phyloP scores from a whole-genome alignment of 2,888 invertebrate genomes.

The Onchidella celtica region DNA sequence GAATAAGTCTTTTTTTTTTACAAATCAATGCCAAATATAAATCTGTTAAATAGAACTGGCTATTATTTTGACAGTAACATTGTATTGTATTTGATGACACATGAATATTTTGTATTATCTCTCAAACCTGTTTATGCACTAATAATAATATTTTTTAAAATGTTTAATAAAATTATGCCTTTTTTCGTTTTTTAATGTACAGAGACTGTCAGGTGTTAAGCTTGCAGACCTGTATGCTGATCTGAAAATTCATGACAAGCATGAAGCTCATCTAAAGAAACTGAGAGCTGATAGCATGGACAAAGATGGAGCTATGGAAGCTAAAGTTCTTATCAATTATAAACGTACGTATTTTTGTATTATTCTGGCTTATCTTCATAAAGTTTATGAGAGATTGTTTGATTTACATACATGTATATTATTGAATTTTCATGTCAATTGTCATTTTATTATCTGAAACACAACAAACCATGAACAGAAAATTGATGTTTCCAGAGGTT shows the following conservation, averaged over 20 bases:
- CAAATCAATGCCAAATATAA: no score
- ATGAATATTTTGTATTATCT: no score
- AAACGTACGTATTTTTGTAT: slow-evolving; percentile 32
- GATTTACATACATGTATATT: background rate
- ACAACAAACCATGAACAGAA: no score
- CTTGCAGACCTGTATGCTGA: slow-evolving; percentile 93
- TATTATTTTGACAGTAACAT: no score
- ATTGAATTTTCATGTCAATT: background rate
- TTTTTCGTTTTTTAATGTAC: slow-evolving; percentile 46
- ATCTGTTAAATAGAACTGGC: no score
- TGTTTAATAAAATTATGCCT: no score
- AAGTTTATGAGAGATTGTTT: background rate
- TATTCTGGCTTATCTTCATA: background rate
- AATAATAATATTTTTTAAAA: no score
- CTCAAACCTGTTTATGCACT: no score
- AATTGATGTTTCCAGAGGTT: no score
- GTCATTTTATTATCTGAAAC: background rate
- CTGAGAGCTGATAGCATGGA: slow-evolving; percentile 91
- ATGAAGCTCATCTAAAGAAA: slow-evolving; percentile 92
- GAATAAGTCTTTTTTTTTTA: no score
- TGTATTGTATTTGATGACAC: no score
- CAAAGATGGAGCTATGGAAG: slow-evolving; percentile 83
- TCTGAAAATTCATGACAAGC: slow-evolving; percentile 94
- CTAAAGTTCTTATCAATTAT: slow-evolving; percentile 54
- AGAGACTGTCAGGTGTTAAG: slow-evolving; percentile 91